Base-by-base conservation (phyloP, 1,140 invertebrate genomes). In the Lasaia peninsularis region DNA sequence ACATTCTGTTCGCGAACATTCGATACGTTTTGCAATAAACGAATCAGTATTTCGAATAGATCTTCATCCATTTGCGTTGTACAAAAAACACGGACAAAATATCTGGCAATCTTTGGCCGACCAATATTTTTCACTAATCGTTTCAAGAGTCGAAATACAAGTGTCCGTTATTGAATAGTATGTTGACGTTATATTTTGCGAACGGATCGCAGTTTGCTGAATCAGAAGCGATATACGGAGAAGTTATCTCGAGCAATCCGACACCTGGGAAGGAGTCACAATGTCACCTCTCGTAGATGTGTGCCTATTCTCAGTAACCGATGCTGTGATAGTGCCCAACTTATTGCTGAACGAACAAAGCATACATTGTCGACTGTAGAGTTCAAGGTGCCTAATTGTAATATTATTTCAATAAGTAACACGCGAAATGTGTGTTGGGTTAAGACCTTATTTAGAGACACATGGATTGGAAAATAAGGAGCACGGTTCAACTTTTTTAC, bases 231-330 rank as follows among this genome's bases (percentile, higher is more conserved):
- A 52, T 58, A 52, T 82, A 76, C 73, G 60, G 68, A 62, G 74
- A 76, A 80, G 56, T 72, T 77, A 78, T 77, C 78, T 73, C 59
- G 40, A 8, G 77, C 55, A 78, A 84, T 55, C 20, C 32, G 62
- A 81, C 72, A 79, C 80, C 72, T 73, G 73, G 55, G 68, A 74
- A 68, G 58, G 58, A 50, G 33, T 55, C 52, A 49, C 24, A n/a
- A 51, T 63, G 31, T 21, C 56, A 56, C 52, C 58, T 58, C 57
- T 31, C 31, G 14, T 32, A 28, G 16, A 35, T 37, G 9, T 20
- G 35, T 10, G 7, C 28, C 12, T 33, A 50, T 32, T 53, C 34
- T 12, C 11, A 11, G 20, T 52, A 33, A 40, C 32, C 50, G 32
- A 52, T 52, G 32, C 28, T 52, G 1, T 40, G 12, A 40, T 40